These are phyloP conservation scores for Hedychridium roseum DNA, from an alignment of 2,888 invertebrate species.

Conservation along the genomic window DNA sequence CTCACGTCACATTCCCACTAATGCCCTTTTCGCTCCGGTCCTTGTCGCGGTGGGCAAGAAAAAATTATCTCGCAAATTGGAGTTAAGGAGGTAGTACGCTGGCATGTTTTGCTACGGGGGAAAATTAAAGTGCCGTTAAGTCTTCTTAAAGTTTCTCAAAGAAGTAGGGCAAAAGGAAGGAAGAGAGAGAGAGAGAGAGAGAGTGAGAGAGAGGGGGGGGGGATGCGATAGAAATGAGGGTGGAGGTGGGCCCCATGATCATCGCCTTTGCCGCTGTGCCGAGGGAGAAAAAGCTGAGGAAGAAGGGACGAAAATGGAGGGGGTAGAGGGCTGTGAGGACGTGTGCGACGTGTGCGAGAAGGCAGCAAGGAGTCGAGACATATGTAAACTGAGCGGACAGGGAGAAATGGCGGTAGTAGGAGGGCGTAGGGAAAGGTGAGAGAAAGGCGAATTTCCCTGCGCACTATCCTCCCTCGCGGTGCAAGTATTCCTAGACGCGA, in stretches of 20 bases:
- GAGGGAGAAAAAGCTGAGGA: conserved; percentile 2
- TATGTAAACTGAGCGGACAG: not conserved
- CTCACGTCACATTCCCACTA: too few relatives aligned
- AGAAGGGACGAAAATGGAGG: conserved; percentile 9
- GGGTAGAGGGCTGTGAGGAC: not conserved
- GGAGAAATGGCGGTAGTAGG: not conserved
- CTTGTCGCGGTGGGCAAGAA: not conserved
- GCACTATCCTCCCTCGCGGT: too few relatives aligned
- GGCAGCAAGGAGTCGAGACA: too few relatives aligned
- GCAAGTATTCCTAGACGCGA: conserved; percentile 3
- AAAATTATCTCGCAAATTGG: conserved; percentile 11
- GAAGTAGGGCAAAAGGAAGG: not conserved
- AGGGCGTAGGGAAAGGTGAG: not conserved
- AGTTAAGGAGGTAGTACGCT: conserved; percentile 2
- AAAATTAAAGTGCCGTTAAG: conserved; percentile 11
- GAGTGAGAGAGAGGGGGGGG: not conserved
- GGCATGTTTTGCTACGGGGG: conserved; percentile 1
- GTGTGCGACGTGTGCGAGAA: not conserved
- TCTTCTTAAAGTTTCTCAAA: conserved; percentile 4
- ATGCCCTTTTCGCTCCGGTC: not conserved
- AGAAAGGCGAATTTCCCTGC: too few relatives aligned
- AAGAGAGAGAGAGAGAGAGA: not conserved
- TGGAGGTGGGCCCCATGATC: too few relatives aligned
- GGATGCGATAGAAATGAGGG: conserved; percentile 5
- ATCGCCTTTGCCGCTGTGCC: too few relatives aligned